phyloP scores from a whole-genome alignment of 2,113 vertebrate genomes.

The Aphyosemion australe region DNA sequence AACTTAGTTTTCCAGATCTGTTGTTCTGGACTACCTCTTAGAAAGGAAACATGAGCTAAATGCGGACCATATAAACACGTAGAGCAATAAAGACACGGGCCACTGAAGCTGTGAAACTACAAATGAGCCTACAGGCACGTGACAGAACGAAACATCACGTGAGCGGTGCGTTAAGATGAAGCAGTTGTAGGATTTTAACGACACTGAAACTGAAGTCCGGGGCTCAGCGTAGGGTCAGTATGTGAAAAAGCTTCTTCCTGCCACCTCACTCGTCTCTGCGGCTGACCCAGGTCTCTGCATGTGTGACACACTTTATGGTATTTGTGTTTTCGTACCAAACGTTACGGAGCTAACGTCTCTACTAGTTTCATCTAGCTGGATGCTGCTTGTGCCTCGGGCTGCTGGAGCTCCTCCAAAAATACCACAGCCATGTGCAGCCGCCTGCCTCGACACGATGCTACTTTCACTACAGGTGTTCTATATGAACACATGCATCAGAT shows the following conservation, averaged over 20 bases:
- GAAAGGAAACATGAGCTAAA: slow-evolving; percentile 31
- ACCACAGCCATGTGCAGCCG: slow-evolving; percentile 41
- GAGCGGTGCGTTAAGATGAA: slow-evolving; percentile 2
- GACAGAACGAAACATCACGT: slow-evolving; percentile 4
- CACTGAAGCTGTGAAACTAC: slow-evolving; percentile 56
- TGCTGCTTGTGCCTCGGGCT: slow-evolving; percentile 52
- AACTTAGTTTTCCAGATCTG: not conserved
- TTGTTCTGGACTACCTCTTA: slow-evolving; percentile 7
- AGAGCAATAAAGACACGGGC: slow-evolving; percentile 58
- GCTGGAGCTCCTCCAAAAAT: slow-evolving; percentile 65
- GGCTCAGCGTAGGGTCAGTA: slow-evolving; percentile 2
- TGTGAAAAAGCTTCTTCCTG: not conserved
- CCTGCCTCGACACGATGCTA: slow-evolving; percentile 19
- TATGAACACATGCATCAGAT: not conserved
- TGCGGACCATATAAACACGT: slow-evolving; percentile 61
- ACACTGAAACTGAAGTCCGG: not conserved
- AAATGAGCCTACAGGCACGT: slow-evolving; percentile 33
- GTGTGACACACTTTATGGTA: slow-evolving; percentile 6
- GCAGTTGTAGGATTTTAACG: not conserved
- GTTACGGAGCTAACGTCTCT: slow-evolving; percentile 35
- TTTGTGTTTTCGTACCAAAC: slow-evolving; percentile 27
- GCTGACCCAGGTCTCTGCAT: slow-evolving; percentile 4
- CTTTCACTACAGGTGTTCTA: slow-evolving; percentile 39
- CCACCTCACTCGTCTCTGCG: not conserved
- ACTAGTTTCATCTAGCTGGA: slow-evolving; percentile 64